Conservation (phyloP, 2,797 vertebrate genomes). For the Artibeus jamaicensis region DNA sequence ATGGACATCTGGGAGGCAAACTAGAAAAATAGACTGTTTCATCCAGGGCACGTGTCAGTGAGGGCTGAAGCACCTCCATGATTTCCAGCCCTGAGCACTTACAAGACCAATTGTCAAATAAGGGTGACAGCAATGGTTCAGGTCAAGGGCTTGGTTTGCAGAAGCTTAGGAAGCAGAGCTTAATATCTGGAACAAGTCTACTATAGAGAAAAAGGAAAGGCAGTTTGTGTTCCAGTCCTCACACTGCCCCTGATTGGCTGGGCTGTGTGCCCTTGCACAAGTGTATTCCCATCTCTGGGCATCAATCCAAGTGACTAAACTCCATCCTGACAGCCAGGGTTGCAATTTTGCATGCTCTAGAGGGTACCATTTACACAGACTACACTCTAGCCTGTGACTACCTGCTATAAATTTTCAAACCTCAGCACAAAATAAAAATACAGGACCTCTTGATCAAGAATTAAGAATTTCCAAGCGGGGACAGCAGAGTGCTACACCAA, state of each 20-base stretch:
- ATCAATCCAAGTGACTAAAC: background rate
- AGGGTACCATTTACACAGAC: background rate
- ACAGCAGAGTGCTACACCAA: background rate
- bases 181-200: background rate
- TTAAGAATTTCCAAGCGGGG: background rate
- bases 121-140: background rate
- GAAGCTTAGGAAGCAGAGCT: background rate
- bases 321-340: background rate
- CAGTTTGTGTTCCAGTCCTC: background rate
- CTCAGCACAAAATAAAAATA: background rate
- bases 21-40: background rate
- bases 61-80: background rate
- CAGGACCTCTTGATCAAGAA: background rate
- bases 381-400: background rate
- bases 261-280: background rate
- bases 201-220: slow-evolving; percentile 14
- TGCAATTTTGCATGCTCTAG: background rate
- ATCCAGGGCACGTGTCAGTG: background rate
- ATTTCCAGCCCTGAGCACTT: background rate
- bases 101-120: background rate
- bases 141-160: background rate
- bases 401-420: background rate
- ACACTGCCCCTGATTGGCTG: background rate
- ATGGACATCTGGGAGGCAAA: background rate
- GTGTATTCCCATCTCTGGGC: slow-evolving; percentile 1